Evolutionary conservation across 2,888 invertebrate genomes (phyloP).

Genomic region (Calephelis perditalis): DNA sequence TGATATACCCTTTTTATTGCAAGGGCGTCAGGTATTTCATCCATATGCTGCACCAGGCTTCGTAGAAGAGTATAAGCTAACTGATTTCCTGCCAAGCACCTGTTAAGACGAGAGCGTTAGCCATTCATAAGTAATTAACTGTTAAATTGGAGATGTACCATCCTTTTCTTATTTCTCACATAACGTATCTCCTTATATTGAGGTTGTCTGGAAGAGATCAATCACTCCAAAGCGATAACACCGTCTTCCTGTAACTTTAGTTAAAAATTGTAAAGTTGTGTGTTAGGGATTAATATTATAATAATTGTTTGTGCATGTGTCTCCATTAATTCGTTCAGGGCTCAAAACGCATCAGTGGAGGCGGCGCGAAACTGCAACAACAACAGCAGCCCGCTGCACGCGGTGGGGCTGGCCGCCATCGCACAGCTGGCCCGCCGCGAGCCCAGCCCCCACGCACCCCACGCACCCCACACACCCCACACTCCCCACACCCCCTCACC

Average conservation of each 20-base stretch:
- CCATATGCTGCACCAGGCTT: too few species aligned
- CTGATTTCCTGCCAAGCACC: too few species aligned
- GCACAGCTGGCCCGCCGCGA: slow-evolving; percentile 85
- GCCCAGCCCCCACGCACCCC: slow-evolving; percentile 49
- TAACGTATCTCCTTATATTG: neutral
- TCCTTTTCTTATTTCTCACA: neutral
- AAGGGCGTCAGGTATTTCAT: too few species aligned
- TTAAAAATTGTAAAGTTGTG: too few species aligned
- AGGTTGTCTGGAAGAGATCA: neutral
- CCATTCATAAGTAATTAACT: too few species aligned
- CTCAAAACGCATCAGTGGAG: slow-evolving; percentile 56
- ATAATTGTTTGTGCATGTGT: neutral
- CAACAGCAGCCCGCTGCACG: slow-evolving; percentile 81
- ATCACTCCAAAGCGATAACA: too few species aligned
- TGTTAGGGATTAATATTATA: too few species aligned
- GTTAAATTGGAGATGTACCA: too few species aligned
- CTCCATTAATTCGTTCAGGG: slow-evolving; percentile 34
- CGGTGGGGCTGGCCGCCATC: slow-evolving; percentile 87
- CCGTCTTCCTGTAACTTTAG: too few species aligned
- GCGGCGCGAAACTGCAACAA: slow-evolving; percentile 75
- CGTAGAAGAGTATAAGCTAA: neutral
- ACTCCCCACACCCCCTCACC: slow-evolving; percentile 54
- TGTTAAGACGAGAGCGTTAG: too few species aligned
- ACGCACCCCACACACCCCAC: slow-evolving; percentile 61
- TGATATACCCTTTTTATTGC: too few species aligned